Evolutionary conservation across 2,113 vertebrate genomes (phyloP), one percentile per base, ranked within the genome.

Genomic region (Percina caprodes): DNA sequence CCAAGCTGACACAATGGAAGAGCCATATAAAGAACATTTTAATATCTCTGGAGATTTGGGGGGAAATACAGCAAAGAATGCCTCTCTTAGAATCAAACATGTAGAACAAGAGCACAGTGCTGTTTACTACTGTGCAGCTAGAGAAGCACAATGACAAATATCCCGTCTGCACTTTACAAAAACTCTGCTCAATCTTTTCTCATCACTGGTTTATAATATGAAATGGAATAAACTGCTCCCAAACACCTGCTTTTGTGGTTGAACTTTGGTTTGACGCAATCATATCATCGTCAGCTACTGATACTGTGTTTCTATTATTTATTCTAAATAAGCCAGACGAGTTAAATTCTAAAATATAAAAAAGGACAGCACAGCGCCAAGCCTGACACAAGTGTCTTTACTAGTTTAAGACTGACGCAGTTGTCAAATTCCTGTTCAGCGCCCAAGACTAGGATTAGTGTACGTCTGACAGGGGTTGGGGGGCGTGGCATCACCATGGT

Each of bases 121-220:
- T 16, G 69, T 88, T 10, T 93, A 91, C 63, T 92, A 88, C 77
- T 92, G 92, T 91, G 89, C 91, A 78, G 90, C 90, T 2, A 77
- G 88, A 1, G 12, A 26, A 45, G 52, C 93, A 92, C 93, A 58
- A 1, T 52, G 48, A 67, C 26, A 15, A 59, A 90, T 19, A 84
- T 51, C 55, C 49, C 33, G 23, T 24, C 18, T 55, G 59, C 59
- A 21, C 12, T 26, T 62, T 5, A 26, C 90, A 92, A 77, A 88
- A 91, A 88, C 78, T 51, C 19, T 24, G 6, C 33, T 30, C 1
- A 10, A 30, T 45, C 23, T 18, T 30, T 33, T 30, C 2, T 75
- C 18, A 73, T 52, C 30, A 0, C 26, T 42, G 76, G 62, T 48
- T 62, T 76, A 2, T 33, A 77, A 59, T 4, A 42, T 49, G 46